Base-by-base conservation (phyloP, 2,113 vertebrate genomes). In the Anguilla rostrata region DNA sequence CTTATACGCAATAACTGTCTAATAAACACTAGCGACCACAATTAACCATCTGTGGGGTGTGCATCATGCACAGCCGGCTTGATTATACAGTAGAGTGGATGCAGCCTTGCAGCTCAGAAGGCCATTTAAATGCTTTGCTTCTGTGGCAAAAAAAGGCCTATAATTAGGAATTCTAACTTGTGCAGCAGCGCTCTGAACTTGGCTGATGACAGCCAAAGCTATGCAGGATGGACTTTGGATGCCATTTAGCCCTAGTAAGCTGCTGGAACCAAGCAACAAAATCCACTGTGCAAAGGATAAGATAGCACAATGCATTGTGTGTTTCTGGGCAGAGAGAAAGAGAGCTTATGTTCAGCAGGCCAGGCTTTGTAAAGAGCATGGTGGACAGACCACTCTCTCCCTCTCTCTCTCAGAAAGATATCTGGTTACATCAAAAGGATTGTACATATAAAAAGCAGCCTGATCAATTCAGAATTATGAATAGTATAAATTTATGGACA, bases 261-360 rank as follows among this genome's bases (percentile, higher is more conserved):
- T 84, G 40, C 22, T 34, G 66, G 60, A 84, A 66, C 63, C 84
- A 75, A 43, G 66, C 63, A 15, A 78, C 63, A 84, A 75, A 71
- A 84, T 84, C 63, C 84, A 84, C 60, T 49, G 39, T 22, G 40
- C 60, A 84, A 84, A 43, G 84, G 84, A 78, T 85, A 71, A 78
- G 60, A 78, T 78, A 78, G 71, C 20, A 85, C 26, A 57, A 57
- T 83, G 56, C 57, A 60, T 39, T 39, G 26, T 84, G 11, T 84
- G 40, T 84, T 29, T 29, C 7, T 83, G n/a, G 53, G 53, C 15
- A 81, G 39, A 43, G 39, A 43, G 80, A 39, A 16, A 81, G 79
- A 81, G 41, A 81, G 41, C 39, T 81, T 15, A 41, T 18, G 5
- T 53, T 81, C 26, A 81, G 79, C 22, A 81, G 79, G 79, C 16